Percentiles rank a stretch among this genome's conserved stretches.
Evolutionary conservation across 2,113 vertebrate genomes (phyloP).

Genomic region (Nettapus auritus): DNA sequence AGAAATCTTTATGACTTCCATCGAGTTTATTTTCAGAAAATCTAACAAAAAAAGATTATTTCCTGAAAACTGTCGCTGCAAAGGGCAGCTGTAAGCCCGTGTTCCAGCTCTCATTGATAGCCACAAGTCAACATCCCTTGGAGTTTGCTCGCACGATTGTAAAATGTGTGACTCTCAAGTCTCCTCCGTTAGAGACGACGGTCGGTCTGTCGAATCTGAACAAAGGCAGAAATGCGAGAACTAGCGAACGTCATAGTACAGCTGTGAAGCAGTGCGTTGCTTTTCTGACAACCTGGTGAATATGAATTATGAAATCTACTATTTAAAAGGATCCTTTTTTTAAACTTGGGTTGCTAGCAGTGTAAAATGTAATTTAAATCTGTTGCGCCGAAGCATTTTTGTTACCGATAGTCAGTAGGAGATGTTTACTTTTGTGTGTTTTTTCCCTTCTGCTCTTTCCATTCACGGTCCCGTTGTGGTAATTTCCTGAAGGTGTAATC

Average conservation of each 20-base stretch:
- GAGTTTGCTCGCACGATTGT: neutral
- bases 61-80: neutral
- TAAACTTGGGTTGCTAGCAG: constrained; percentile 57
- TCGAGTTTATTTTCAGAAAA: neutral
- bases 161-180: neutral
- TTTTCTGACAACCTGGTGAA: constrained; percentile 30
- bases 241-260: constrained; percentile 27
- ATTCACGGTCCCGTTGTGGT: constrained; percentile 39
- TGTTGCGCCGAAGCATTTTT: constrained; percentile 55
- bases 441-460: constrained; percentile 63
- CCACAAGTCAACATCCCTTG: neutral
- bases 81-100: neutral
- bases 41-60: neutral
- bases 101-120: neutral
- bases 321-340: constrained; percentile 41
- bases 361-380: constrained; percentile 62
- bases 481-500: constrained; percentile 69
- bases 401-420: constrained; percentile 28
- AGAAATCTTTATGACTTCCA: neutral
- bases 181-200: neutral
- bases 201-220: neutral
- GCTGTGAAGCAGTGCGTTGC: constrained; percentile 25
- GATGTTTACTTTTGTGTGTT: constrained; percentile 69
- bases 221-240: constrained; percentile 19
- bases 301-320: constrained; percentile 21